Evolutionary conservation across 2,113 vertebrate genomes (phyloP).

Genomic region (Haplotaxodon microlepis): DNA sequence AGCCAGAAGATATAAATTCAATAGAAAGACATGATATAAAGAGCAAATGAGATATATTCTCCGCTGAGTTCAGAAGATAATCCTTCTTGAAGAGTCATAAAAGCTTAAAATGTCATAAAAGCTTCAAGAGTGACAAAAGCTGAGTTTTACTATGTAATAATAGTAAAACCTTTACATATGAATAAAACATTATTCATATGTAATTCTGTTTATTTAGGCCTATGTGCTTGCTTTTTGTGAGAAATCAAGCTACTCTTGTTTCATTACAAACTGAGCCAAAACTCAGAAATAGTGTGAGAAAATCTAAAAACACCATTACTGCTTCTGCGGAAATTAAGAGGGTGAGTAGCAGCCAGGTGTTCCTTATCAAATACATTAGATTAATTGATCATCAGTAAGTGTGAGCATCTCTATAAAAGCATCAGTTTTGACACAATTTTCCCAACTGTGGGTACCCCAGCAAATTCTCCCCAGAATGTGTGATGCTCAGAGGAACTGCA

Average conservation of each 20-base stretch:
- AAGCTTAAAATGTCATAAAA: background rate
- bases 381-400: background rate
- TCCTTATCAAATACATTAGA: background rate
- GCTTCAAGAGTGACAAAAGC: background rate
- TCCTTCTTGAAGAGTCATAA: background rate
- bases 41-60: background rate
- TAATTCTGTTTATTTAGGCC: background rate
- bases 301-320: background rate
- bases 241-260: background rate
- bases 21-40: background rate
- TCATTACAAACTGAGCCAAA: background rate
- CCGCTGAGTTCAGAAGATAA: background rate
- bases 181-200: background rate
- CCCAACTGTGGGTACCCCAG: background rate
- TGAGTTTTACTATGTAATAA: background rate
- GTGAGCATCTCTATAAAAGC: background rate
- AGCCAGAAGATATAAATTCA: background rate
- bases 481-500: background rate
- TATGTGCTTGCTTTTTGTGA: background rate
- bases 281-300: background rate
- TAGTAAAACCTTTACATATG: background rate
- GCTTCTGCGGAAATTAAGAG: background rate
- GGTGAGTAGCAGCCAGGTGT: background rate
- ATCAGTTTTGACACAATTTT: background rate
- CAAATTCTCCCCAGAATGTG: background rate